phyloP scores from a whole-genome alignment of 2,113 vertebrate genomes.

The Mungos mungo region DNA sequence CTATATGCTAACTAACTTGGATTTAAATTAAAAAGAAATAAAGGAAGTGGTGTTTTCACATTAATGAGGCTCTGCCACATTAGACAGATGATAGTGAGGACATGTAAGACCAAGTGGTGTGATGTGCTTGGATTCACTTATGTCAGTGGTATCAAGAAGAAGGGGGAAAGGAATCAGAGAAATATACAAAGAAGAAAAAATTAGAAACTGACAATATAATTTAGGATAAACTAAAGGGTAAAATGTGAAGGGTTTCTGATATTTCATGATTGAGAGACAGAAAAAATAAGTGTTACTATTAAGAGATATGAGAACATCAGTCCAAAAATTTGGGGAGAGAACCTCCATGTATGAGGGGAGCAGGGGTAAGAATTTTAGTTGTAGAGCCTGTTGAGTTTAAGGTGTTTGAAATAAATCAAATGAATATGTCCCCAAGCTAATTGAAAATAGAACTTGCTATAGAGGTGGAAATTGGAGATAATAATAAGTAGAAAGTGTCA shows the following conservation, averaged over 20 bases:
- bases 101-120: background rate
- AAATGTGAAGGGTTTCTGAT: background rate
- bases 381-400: background rate
- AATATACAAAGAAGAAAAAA: background rate
- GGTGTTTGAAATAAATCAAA: background rate
- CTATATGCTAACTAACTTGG: too few species aligned
- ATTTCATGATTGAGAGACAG: background rate
- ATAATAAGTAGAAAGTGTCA: background rate
- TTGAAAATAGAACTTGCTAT: background rate
- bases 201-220: background rate
- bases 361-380: background rate
- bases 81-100: background rate
- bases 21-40: too few species aligned
- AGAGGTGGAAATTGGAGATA: background rate
- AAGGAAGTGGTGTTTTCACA: background rate
- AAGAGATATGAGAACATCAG: background rate
- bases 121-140: background rate
- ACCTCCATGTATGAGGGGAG: rapidly evolving
- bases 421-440: background rate
- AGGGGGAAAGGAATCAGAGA: background rate
- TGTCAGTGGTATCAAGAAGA: background rate
- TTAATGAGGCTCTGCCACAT: background rate
- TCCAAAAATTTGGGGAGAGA: background rate
- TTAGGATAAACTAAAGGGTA: background rate
- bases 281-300: background rate